phyloP scores from a whole-genome alignment of 2,113 vertebrate species.

The Mesembrinibis cayennensis region DNA sequence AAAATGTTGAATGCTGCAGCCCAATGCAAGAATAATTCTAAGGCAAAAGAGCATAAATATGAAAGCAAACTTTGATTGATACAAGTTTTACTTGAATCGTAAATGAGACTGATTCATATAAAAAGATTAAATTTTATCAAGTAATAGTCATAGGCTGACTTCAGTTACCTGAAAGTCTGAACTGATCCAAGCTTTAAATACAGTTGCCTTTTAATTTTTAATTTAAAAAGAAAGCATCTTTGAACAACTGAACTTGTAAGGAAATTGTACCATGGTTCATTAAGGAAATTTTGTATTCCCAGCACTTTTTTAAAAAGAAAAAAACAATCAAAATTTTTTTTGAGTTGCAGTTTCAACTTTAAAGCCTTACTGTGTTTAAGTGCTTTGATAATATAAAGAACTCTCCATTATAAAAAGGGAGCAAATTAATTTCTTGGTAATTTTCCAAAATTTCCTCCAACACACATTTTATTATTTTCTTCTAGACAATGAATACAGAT shows the following conservation, averaged over 20 bases:
- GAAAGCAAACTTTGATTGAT: not conserved
- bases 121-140: not conserved
- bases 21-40: not conserved
- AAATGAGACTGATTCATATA: not conserved
- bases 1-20: not conserved
- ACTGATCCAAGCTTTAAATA: not conserved
- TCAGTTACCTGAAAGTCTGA: not conserved
- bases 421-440: not conserved
- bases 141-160: not conserved
- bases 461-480: not conserved
- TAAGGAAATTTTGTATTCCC: slow-evolving; percentile 5
- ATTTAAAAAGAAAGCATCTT: slow-evolving; percentile 41
- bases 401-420: not conserved
- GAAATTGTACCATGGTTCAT: not conserved
- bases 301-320: not conserved
- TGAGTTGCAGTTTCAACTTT: slow-evolving; percentile 37
- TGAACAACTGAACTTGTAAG: slow-evolving; percentile 18
- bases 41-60: not conserved
- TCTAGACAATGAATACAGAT: not conserved
- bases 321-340: not conserved
- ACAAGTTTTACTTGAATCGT: not conserved
- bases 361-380: slow-evolving; percentile 35
- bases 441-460: not conserved
- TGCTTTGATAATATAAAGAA: slow-evolving; percentile 2
- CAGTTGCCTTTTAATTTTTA: slow-evolving; percentile 25